These are phyloP conservation scores for Trachurus trachurus DNA, from an alignment of 2,797 vertebrate species.

Conservation along the genomic window DNA sequence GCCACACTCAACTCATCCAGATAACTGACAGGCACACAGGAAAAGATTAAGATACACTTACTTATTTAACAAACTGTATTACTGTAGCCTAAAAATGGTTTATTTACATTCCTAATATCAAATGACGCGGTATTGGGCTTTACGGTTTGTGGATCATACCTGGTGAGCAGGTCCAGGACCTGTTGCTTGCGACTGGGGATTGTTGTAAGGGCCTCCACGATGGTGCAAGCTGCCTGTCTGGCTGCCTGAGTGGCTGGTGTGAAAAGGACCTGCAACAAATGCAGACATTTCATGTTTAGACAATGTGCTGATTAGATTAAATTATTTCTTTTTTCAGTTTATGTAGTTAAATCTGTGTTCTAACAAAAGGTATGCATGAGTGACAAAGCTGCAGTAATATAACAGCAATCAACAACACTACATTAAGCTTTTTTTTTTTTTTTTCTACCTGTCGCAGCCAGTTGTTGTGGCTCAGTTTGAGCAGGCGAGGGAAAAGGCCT, in stretches of 20 bases:
- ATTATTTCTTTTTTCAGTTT: too few relatives aligned
- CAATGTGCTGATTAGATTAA: not conserved
- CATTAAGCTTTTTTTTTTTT: not conserved
- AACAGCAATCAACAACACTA: not conserved
- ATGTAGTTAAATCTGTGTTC: not conserved
- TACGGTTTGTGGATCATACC: constrained; percentile 80
- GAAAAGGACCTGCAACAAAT: constrained; percentile 91
- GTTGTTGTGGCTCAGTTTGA: constrained; percentile 98
- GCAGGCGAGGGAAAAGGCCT: constrained; percentile 89
- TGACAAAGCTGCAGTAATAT: too few relatives aligned
- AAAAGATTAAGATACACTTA: too few relatives aligned
- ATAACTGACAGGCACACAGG: constrained; percentile 85
- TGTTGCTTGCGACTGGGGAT: constrained; percentile 98
- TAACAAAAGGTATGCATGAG: not conserved
- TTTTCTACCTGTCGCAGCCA: constrained; percentile 94
- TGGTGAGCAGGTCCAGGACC: constrained; percentile 97
- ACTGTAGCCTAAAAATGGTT: not conserved
- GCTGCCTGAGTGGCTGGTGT: constrained; percentile 98
- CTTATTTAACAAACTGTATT: not conserved
- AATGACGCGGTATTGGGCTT: not conserved
- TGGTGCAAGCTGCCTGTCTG: constrained; percentile 96
- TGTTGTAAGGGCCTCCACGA: constrained; percentile 96
- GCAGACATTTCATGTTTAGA: not conserved
- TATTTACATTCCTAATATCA: not conserved
- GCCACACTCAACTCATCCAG: constrained; percentile 96